A percentile compares a stretch with the other conserved stretches of the same genome.
Evolutionary conservation across 2,797 vertebrate species (phyloP).

Genomic region (Paramormyrops hopkinsi): DNA sequence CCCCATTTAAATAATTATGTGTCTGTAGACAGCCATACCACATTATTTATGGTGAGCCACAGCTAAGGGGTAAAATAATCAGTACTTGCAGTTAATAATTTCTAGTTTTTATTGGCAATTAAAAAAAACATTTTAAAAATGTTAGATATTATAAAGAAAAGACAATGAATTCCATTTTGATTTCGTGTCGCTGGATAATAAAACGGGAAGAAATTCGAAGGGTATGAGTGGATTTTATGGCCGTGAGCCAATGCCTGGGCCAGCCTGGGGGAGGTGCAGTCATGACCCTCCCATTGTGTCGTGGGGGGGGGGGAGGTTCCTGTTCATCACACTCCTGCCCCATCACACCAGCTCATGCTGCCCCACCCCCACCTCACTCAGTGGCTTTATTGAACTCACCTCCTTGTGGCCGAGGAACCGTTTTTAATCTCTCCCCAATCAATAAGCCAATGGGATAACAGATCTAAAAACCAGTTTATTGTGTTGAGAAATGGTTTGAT

Average conservation of each 20-base stretch:
- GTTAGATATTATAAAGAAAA: not conserved
- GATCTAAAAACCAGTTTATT: constrained; percentile 39
- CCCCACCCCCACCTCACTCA: not conserved
- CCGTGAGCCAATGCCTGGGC: not conserved
- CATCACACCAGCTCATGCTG: not conserved
- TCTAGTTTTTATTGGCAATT: not conserved
- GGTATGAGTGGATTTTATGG: not conserved
- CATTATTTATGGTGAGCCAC: not conserved
- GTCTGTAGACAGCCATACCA: not conserved
- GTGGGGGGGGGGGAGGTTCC: not conserved
- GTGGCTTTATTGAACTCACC: not conserved
- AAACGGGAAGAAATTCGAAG: not conserved
- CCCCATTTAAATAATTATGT: not conserved
- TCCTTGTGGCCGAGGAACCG: not conserved
- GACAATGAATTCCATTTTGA: not conserved
- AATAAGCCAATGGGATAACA: constrained; percentile 39
- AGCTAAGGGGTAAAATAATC: not conserved
- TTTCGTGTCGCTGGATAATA: not conserved
- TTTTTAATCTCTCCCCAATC: constrained; percentile 23
- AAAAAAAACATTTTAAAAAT: not conserved
- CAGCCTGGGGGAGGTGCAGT: not conserved
- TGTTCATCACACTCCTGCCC: not conserved
- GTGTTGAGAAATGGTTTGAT: constrained; percentile 42
- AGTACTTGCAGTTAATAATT: not conserved
- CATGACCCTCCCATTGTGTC: not conserved